A percentile compares a stretch with the other conserved stretches of the same genome.
Conservation (phyloP, 2,888 invertebrate species). For the Neoascia interrupta region DNA sequence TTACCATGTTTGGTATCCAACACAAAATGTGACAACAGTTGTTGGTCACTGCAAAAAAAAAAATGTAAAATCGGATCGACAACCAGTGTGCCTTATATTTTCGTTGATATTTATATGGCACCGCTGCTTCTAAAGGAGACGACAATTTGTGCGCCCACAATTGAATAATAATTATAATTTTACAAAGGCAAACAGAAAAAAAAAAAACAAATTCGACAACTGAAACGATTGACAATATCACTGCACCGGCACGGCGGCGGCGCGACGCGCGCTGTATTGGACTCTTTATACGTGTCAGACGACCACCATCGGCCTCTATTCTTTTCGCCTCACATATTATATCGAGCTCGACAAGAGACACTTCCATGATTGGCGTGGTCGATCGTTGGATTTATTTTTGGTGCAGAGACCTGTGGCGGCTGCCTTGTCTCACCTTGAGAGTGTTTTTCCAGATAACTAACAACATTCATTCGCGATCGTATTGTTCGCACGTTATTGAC, state of each 20-base stretch:
- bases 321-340: not conserved
- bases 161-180: constrained; percentile 64
- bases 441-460: constrained; percentile 43
- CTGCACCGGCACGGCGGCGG: not conserved
- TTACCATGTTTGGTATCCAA: constrained; percentile 58
- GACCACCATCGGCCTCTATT: too few relatives aligned
- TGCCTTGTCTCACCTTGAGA: constrained; percentile 68
- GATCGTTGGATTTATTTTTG: constrained; percentile 60
- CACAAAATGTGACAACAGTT: constrained; percentile 1
- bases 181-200: constrained; percentile 19
- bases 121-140: constrained; percentile 64
- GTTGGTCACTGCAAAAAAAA: constrained; percentile 28
- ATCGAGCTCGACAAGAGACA: constrained; percentile 25
- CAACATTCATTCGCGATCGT: constrained; percentile 30
- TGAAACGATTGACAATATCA: not conserved
- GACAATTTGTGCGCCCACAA: constrained; percentile 67
- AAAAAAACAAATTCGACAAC: not conserved
- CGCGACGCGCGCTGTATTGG: constrained; percentile 21
- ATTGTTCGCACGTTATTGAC: constrained; percentile 58
- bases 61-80: constrained; percentile 9
- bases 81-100: constrained; percentile 38
- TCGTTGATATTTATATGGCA: constrained; percentile 53
- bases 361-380: constrained; percentile 66
- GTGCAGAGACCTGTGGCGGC: constrained; percentile 55
- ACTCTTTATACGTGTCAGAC: constrained; percentile 48